These are phyloP conservation scores for Misgurnus mizolepis DNA, from an alignment of 2,113 vertebrate species.

Conservation along the genomic window DNA sequence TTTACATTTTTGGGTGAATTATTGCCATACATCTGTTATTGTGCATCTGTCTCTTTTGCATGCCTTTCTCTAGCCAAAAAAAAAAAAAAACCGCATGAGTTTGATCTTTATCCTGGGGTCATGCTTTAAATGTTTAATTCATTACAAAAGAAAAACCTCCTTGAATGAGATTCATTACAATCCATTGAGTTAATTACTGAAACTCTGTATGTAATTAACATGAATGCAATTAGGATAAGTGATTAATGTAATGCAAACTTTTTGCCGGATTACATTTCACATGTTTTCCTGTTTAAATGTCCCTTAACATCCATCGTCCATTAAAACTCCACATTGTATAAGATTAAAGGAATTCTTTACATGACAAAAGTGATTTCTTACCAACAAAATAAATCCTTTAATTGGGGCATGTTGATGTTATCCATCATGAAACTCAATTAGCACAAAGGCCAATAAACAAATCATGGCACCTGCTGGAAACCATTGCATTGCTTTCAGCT, in stretches of 20 bases:
- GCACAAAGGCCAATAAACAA: background rate
- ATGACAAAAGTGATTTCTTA: conserved; percentile 37
- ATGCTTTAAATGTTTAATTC: background rate
- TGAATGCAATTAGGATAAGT: conserved; percentile 20
- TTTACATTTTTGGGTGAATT: no score
- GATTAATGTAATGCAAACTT: conserved; percentile 8
- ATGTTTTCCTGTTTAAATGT: background rate
- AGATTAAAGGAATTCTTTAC: conserved; percentile 32
- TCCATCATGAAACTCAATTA: conserved; percentile 36
- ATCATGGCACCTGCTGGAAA: conserved; percentile 34
- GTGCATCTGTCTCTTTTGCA: no score
- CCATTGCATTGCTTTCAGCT: background rate
- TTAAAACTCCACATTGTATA: conserved; percentile 22
- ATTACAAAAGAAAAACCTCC: background rate
- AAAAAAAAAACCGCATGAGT: no score
- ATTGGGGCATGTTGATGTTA: conserved; percentile 18
- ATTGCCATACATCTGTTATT: no score
- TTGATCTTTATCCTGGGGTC: no score
- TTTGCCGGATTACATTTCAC: conserved; percentile 18
- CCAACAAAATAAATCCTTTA: conserved; percentile 44
- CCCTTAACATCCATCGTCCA: background rate
- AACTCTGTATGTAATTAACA: background rate
- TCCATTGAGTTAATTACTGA: conserved; percentile 3
- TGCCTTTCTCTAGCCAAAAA: no score
- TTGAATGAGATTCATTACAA: background rate